Conservation (phyloP, 2,797 vertebrate species). For the Yasuhikotakia modesta region DNA sequence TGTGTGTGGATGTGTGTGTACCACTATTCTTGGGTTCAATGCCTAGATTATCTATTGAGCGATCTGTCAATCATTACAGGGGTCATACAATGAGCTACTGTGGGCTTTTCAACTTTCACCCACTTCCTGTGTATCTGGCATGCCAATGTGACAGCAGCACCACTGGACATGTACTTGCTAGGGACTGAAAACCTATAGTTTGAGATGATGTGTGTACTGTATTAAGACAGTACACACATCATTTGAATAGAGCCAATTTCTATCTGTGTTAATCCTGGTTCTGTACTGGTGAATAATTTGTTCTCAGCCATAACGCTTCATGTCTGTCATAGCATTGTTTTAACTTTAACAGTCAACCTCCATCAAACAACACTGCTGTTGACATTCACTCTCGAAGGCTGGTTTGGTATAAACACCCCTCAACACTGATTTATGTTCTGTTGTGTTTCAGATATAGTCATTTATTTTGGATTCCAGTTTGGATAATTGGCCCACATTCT, state of each 20-base stretch:
- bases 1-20: slow-evolving; percentile 9
- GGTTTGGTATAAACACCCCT: slow-evolving; percentile 11
- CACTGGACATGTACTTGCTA: slow-evolving; percentile 13
- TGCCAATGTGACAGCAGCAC: slow-evolving; percentile 13
- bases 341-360: slow-evolving; percentile 17
- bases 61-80: slow-evolving; percentile 69
- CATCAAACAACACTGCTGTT: neutral
- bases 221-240: neutral
- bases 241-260: too few species aligned
- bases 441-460: neutral
- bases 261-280: neutral
- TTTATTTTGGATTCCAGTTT: neutral
- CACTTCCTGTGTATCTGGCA: slow-evolving; percentile 53
- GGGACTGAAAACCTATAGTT: neutral
- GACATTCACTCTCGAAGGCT: slow-evolving; percentile 41
- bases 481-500: neutral
- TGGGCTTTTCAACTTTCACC: slow-evolving; percentile 66
- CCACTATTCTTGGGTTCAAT: slow-evolving; percentile 52
- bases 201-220: slow-evolving; percentile 3
- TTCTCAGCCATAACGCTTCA: neutral
- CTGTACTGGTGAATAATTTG: neutral
- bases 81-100: slow-evolving; percentile 29
- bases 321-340: neutral
- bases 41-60: slow-evolving; percentile 43
- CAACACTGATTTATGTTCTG: neutral